These are phyloP conservation scores for Lagorchestes hirsutus DNA, from an alignment of 2,797 vertebrate genomes.

Conservation along the genomic window DNA sequence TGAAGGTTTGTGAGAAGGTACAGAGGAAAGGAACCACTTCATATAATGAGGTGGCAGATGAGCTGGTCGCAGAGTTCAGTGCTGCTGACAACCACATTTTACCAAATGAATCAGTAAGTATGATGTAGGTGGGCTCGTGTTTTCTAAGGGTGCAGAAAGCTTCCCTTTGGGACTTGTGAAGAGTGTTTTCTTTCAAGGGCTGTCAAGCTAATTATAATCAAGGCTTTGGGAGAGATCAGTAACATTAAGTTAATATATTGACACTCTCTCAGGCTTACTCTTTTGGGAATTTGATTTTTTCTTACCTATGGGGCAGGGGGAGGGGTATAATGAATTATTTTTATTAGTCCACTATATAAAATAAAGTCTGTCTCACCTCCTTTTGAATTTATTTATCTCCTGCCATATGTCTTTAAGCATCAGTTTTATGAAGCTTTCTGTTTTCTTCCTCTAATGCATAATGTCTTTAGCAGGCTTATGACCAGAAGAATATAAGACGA, in stretches of 20 bases:
- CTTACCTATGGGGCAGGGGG: background rate
- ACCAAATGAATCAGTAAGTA: slow-evolving; percentile 95
- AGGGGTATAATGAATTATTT: background rate
- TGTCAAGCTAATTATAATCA: background rate
- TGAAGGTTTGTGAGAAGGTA: slow-evolving; percentile 99
- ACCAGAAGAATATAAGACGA: slow-evolving; percentile 99
- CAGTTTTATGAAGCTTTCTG: slow-evolving; percentile 18
- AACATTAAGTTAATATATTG: background rate
- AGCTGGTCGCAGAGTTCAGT: slow-evolving; percentile 98
- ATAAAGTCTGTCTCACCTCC: slow-evolving; percentile 30
- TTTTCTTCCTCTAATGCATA: background rate
- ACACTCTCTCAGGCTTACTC: background rate
- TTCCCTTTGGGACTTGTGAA: background rate
- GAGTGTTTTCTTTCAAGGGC: background rate
- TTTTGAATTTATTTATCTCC: slow-evolving; percentile 28
- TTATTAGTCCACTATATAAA: slow-evolving; percentile 57
- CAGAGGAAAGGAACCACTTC: slow-evolving; percentile 99
- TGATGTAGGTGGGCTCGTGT: slow-evolving; percentile 42
- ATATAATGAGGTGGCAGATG: slow-evolving; percentile 99
- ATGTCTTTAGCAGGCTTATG: slow-evolving; percentile 92
- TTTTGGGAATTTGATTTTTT: background rate
- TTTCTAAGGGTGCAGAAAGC: slow-evolving; percentile 28
- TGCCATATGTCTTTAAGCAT: slow-evolving; percentile 53
- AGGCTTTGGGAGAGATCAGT: background rate
- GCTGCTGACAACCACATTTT: slow-evolving; percentile 97